These are phyloP conservation scores for Parnassius orleans DNA, from an alignment of 2,888 invertebrate genomes.

Conservation along the genomic window DNA sequence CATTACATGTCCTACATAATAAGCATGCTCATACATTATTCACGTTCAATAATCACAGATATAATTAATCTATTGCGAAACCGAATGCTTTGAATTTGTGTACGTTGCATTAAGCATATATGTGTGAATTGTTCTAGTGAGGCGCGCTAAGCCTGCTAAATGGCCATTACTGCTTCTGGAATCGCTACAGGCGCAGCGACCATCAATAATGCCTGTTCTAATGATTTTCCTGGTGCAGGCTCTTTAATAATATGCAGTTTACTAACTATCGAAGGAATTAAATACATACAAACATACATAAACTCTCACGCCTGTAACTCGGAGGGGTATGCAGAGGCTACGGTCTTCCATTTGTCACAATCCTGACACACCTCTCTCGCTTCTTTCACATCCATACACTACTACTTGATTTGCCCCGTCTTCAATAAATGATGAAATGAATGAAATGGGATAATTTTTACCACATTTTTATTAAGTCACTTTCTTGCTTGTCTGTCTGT, in stretches of 20 bases:
- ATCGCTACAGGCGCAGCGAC: background rate
- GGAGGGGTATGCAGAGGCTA: too few species aligned
- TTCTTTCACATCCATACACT: too few species aligned
- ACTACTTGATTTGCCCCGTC: too few species aligned
- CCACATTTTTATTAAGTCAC: too few species aligned
- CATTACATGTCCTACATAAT: too few species aligned
- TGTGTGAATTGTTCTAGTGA: conserved; percentile 2
- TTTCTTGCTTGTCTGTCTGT: too few species aligned
- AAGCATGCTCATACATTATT: background rate
- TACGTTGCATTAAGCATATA: background rate
- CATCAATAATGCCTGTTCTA: conserved; percentile 13
- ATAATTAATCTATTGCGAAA: background rate
- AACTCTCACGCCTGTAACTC: too few species aligned
- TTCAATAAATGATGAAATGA: too few species aligned
- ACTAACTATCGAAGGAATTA: background rate
- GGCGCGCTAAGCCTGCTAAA: conserved; percentile 14
- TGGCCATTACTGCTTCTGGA: conserved; percentile 10
- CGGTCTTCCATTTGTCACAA: too few species aligned
- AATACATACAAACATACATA: background rate
- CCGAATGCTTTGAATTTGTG: too few species aligned
- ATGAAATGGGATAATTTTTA: too few species aligned
- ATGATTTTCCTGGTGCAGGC: conserved; percentile 15
- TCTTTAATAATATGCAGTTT: conserved; percentile 3
- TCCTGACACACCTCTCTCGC: too few species aligned
- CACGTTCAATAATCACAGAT: background rate